Evolutionary conservation across 2,797 vertebrate species (phyloP).

Genomic region (Melanotaenia parkinsoni): DNA sequence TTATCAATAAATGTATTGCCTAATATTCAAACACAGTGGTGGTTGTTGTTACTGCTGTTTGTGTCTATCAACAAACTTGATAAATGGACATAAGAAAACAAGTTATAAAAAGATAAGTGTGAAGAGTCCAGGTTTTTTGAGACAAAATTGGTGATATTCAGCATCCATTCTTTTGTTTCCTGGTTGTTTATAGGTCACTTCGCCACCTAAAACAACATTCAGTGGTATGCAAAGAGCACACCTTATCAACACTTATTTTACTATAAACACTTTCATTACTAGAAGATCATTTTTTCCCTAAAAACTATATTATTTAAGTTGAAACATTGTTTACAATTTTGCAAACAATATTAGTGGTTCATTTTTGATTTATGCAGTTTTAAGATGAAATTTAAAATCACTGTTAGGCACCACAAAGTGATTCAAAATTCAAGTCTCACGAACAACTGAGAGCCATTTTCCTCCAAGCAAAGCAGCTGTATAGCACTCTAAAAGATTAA

Average conservation of each 20-base stretch:
- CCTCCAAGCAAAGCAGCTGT: neutral
- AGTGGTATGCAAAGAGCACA: neutral
- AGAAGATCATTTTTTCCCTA: neutral
- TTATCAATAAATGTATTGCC: conserved; percentile 70
- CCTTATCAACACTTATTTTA: neutral
- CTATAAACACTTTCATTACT: neutral
- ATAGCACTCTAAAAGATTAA: neutral
- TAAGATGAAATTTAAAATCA: neutral
- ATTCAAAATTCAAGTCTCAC: neutral
- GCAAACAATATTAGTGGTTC: neutral
- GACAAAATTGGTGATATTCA: neutral
- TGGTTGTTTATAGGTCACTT: neutral
- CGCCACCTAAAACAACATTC: neutral
- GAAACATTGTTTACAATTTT: neutral
- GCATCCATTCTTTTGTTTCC: neutral
- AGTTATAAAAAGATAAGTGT: neutral
- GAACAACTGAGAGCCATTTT: neutral
- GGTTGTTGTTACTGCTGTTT: conserved; percentile 32
- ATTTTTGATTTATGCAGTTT: neutral
- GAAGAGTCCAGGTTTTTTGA: neutral
- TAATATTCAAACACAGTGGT: conserved; percentile 39
- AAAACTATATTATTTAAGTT: neutral
- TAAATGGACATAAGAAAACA: conserved; percentile 8
- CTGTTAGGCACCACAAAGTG: neutral
- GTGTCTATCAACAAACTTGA: conserved; percentile 14